Evolutionary conservation across 2,888 invertebrate genomes (phyloP), one percentile per base, ranked within the genome.

Genomic region (Gerris lacustris): DNA sequence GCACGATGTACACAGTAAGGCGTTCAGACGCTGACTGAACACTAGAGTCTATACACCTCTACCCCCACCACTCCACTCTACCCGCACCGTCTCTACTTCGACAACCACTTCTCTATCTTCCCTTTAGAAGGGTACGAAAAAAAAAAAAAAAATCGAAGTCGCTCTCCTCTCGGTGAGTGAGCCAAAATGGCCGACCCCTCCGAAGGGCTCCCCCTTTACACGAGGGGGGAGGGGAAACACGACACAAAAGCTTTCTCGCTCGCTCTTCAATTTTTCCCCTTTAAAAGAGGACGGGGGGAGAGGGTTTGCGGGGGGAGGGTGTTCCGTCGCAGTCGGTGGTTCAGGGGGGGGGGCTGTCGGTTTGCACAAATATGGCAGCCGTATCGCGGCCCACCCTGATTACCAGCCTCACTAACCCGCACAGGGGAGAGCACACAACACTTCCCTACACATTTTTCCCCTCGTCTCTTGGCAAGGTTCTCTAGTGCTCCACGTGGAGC

Each of bases 261-360:
- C 47, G 47, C 73, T 72, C 74, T 73, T 72, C 72, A 73, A 73
- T 73, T 73, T 74, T 73, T 73, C 73, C 74, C 72, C 73, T 78
- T 77, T 78, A 77, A 80, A 81, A 81, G 81, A 69, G 6, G 6
- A 82, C 82, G 79, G 79, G 78, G 77, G 79, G 78, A 80, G 79
- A 78, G 79, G 77, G 75, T 78, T 66, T 66, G 69, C 68, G 74
- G 72, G 70, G 72, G 67, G n/a, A n/a, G n/a, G 77, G 75, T 80
- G 78, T 80, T 80, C 80, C 81, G 82, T 79, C 82, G 82, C 82
- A 82, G 82, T 81, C 82, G 82, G 81, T 81, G 82, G 73, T 79
- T 80, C 47, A 6, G 47, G 11, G 47, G 47, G 47, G 47, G 11
- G 47, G 47, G 47, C 47, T 47, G 81, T 79, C 80, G 80, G 78